These are phyloP conservation scores for Sciurus carolinensis DNA, from an alignment of 2,797 vertebrate species.

Conservation along the genomic window DNA sequence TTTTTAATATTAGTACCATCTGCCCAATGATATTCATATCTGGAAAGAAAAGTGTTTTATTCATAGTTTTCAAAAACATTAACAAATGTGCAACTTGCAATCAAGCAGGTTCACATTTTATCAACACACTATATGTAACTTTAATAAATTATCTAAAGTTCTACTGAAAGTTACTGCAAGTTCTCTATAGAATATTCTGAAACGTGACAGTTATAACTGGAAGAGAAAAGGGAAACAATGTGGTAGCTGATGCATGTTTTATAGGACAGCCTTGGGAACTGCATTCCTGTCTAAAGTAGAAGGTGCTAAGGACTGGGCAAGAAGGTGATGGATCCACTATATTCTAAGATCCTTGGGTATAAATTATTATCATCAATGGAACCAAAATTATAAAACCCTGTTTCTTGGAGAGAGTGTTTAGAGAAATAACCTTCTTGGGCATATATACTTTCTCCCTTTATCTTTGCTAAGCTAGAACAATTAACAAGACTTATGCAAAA, in stretches of 20 bases:
- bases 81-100: slow-evolving; percentile 63
- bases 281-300: not conserved
- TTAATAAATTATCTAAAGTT: slow-evolving; percentile 35
- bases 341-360: slow-evolving; percentile 14
- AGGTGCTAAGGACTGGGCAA: not conserved
- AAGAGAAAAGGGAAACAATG: not conserved
- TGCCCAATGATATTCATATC: slow-evolving; percentile 98
- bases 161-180: slow-evolving; percentile 21
- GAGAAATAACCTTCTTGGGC: not conserved
- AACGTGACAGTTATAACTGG: not conserved
- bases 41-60: slow-evolving; percentile 81
- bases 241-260: not conserved
- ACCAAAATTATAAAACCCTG: not conserved
- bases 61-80: slow-evolving; percentile 60
- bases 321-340: not conserved
- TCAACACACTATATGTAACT: not conserved
- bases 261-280: not conserved
- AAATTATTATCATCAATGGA: not conserved
- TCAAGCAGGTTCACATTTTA: slow-evolving; percentile 47
- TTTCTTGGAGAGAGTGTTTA: not conserved
- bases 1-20: slow-evolving; percentile 99
- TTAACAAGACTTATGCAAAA: slow-evolving; percentile 45
- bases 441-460: not conserved
- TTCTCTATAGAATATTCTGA: slow-evolving; percentile 23
- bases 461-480: slow-evolving; percentile 28